A percentile compares a stretch with the other conserved stretches of the same genome.
Conservation (phyloP, 1,140 invertebrate genomes). For the Nasonia longicornis region DNA sequence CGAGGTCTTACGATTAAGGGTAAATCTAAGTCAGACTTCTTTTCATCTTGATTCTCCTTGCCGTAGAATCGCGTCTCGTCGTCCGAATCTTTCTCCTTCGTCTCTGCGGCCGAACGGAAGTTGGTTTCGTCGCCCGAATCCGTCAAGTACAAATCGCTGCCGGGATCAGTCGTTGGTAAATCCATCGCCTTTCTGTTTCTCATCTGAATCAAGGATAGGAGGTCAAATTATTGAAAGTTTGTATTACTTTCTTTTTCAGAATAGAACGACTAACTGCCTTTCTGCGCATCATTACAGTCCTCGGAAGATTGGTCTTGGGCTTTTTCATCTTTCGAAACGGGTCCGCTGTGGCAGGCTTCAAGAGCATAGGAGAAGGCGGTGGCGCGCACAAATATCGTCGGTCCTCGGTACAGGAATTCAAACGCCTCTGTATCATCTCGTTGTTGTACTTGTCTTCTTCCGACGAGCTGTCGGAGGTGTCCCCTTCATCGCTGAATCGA, state of each 20-base stretch:
- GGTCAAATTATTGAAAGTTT: conserved; percentile 44
- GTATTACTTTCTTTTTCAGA: conserved; percentile 49
- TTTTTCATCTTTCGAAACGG: conserved; percentile 48
- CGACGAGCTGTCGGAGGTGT: conserved; percentile 78
- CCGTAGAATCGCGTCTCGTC: conserved; percentile 6
- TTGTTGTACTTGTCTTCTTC: conserved; percentile 61
- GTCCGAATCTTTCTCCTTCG: conserved; percentile 32
- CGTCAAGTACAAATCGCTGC: conserved; percentile 68
- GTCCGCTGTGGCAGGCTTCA: conserved; percentile 38
- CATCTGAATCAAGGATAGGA: background rate
- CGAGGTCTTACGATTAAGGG: conserved; percentile 64
- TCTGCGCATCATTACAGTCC: background rate
- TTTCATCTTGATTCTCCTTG: conserved; percentile 34
- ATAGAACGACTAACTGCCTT: conserved; percentile 27
- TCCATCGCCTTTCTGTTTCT: conserved; percentile 65
- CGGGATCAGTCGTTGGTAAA: conserved; percentile 70
- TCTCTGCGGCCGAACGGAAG: background rate
- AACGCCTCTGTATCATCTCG: conserved; percentile 44
- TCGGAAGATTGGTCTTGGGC: conserved; percentile 44
- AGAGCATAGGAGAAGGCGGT: conserved; percentile 70
- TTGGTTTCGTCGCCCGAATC: conserved; percentile 67
- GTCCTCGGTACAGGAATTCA: conserved; percentile 36
- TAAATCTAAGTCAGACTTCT: conserved; percentile 38
- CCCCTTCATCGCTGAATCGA: conserved; percentile 78
- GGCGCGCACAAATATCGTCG: conserved; percentile 64